Conservation (phyloP, 2,888 invertebrate genomes). For the Macrosoma leucophasiata region DNA sequence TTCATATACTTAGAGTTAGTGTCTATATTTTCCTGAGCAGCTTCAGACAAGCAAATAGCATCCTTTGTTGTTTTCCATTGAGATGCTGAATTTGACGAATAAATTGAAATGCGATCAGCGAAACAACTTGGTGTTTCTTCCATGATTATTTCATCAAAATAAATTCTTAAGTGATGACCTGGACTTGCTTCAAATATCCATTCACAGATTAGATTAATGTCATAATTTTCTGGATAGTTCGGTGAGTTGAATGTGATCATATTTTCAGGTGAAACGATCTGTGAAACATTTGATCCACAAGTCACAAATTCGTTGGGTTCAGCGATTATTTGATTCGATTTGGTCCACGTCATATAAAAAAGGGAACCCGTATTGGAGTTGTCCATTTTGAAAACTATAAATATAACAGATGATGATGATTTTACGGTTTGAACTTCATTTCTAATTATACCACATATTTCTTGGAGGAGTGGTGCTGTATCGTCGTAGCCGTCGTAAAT, state of each 20-base stretch:
- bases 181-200: slow-evolving; percentile 81
- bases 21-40: slow-evolving; percentile 33
- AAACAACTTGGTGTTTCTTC: slow-evolving; percentile 75
- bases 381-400: slow-evolving; percentile 68
- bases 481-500: slow-evolving; percentile 86
- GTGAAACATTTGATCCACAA: slow-evolving; percentile 53
- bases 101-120: slow-evolving; percentile 79
- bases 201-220: slow-evolving; percentile 77
- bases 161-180: slow-evolving; percentile 77
- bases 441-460: slow-evolving; percentile 69
- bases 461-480: slow-evolving; percentile 72
- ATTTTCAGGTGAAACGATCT: slow-evolving; percentile 33
- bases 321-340: slow-evolving; percentile 23
- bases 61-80: slow-evolving; percentile 73
- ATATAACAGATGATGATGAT: slow-evolving; percentile 80
- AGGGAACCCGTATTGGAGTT: slow-evolving; percentile 57
- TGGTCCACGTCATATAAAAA: slow-evolving; percentile 50
- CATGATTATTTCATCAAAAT: slow-evolving; percentile 74
- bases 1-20: slow-evolving; percentile 76
- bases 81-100: slow-evolving; percentile 61
- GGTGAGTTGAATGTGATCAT: slow-evolving; percentile 78
- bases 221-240: slow-evolving; percentile 84
- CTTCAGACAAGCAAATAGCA: slow-evolving; percentile 69
- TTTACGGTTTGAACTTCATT: slow-evolving; percentile 33
- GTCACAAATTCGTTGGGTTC: slow-evolving; percentile 32